Percentiles rank a stretch among this genome's conserved stretches.
phyloP scores from a whole-genome alignment of 2,888 invertebrate genomes.

The Drosophila vallismaia region DNA sequence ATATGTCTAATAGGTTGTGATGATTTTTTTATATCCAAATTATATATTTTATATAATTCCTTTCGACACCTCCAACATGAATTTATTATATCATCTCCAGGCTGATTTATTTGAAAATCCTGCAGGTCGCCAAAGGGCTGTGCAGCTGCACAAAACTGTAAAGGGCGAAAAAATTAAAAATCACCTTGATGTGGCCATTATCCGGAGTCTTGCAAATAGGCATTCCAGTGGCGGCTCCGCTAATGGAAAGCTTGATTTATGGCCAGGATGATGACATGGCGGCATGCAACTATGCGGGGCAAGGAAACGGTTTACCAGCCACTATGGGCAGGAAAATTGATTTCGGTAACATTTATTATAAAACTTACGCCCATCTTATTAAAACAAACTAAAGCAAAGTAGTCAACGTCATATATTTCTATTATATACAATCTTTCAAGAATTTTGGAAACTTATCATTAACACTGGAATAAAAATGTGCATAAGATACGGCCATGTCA shows the following conservation, averaged over 20 bases:
- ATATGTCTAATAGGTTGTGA: constrained; percentile 31
- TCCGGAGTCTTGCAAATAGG: constrained; percentile 36
- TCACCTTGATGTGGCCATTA: constrained; percentile 54
- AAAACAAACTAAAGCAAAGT: background rate
- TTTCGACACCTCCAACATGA: constrained; percentile 25
- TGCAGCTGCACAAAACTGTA: constrained; percentile 38
- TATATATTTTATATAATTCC: too few species aligned
- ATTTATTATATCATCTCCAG: constrained; percentile 63
- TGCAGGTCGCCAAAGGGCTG: background rate
- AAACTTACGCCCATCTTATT: background rate
- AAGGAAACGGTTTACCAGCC: background rate
- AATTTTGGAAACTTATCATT: background rate
- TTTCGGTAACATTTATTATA: background rate
- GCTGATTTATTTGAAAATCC: constrained; percentile 54
- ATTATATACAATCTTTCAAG: background rate
- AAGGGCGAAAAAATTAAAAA: constrained; percentile 47
- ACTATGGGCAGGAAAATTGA: constrained; percentile 3
- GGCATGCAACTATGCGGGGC: constrained; percentile 54
- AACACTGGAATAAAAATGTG: too few species aligned
- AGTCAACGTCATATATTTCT: background rate
- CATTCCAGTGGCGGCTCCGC: constrained; percentile 44
- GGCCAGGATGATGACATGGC: constrained; percentile 56
- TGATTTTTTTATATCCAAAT: constrained; percentile 9
- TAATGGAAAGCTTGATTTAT: constrained; percentile 72
- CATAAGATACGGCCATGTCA: too few species aligned